Evolutionary conservation across 2,113 vertebrate genomes (phyloP).

Genomic region (Gnathonemus echidnorhynchus): DNA sequence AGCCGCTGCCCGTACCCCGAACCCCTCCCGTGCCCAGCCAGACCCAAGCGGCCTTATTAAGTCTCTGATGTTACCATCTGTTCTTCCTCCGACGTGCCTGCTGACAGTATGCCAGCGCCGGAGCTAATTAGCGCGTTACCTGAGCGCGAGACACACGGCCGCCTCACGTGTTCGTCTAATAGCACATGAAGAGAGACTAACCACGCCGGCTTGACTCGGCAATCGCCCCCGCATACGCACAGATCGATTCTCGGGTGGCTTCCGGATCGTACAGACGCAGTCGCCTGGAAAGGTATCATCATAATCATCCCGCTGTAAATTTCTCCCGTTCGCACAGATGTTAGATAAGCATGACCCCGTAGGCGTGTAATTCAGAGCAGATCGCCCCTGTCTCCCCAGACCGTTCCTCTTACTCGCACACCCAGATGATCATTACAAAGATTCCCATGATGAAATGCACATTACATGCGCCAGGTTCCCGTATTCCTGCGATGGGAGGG

Average conservation of each 20-base stretch:
- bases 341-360: neutral
- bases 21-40: neutral
- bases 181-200: slow-evolving; percentile 14
- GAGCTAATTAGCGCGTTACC: slow-evolving; percentile 24
- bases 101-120: slow-evolving; percentile 15
- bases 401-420: neutral
- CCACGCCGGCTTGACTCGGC: neutral
- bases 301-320: neutral
- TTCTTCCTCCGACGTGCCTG: slow-evolving; percentile 12
- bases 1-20: neutral
- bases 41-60: slow-evolving; percentile 23
- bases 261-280: neutral
- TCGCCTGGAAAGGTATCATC: neutral
- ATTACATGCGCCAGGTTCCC: neutral
- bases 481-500: neutral
- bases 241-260: neutral
- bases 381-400: neutral
- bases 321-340: neutral
- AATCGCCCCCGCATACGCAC: neutral
- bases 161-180: neutral
- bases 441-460: neutral
- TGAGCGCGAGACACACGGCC: neutral
- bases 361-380: neutral
- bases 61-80: slow-evolving; percentile 32
- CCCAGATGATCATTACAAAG: neutral